Conservation (phyloP, 1,140 invertebrate genomes). For the Sarcophaga peregrina region DNA sequence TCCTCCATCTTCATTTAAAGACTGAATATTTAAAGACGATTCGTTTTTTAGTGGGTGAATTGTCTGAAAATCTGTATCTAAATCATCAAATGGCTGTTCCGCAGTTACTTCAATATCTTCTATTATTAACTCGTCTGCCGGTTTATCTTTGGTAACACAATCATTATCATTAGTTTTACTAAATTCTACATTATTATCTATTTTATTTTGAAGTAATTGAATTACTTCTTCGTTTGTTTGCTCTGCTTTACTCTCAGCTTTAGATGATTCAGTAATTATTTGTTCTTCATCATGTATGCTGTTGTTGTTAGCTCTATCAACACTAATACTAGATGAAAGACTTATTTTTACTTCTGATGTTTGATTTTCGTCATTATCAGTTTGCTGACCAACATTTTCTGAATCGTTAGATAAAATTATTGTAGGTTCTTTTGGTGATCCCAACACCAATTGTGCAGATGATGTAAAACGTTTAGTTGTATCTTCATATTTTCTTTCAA, state of each 20-base stretch:
- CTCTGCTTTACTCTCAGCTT: slow-evolving; percentile 13
- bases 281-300: not conserved
- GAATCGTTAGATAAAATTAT: not conserved
- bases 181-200: slow-evolving; percentile 44
- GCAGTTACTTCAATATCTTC: slow-evolving; percentile 35
- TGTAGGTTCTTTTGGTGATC: not conserved
- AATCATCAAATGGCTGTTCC: not conserved
- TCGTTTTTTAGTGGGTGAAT: not conserved
- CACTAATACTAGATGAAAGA: slow-evolving; percentile 25
- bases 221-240: slow-evolving; percentile 12
- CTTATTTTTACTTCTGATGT: slow-evolving; percentile 36
- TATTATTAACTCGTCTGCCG: slow-evolving; percentile 30
- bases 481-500: not conserved
- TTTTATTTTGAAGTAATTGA: slow-evolving; percentile 26
- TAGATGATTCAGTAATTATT: not conserved
- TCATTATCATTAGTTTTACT: slow-evolving; percentile 48
- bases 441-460: slow-evolving; percentile 42
- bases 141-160: slow-evolving; percentile 47
- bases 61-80: not conserved
- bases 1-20: not conserved
- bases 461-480: slow-evolving; percentile 42
- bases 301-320: slow-evolving; percentile 42
- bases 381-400: slow-evolving; percentile 20
- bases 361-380: not conserved
- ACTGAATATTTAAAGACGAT: not conserved